Base-by-base conservation (phyloP, 2,888 invertebrate species). In the Caenorhabditis sp. region DNA sequence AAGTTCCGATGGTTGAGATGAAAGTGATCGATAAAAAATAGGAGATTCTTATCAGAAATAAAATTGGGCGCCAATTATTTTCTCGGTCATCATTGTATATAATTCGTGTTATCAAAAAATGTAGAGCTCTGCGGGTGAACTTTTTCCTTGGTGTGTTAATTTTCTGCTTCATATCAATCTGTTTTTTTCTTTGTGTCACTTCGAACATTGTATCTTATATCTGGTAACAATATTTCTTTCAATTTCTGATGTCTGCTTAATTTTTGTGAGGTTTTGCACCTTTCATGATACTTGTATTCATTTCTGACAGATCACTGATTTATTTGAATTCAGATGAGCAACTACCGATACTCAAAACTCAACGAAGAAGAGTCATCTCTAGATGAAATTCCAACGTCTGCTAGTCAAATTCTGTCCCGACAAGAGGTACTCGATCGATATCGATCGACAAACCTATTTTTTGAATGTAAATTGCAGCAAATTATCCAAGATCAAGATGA, bases 401-500 rank as follows among this genome's bases (percentile, higher is more conserved):
- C 59, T 11, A 30, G 35, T 13, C 76, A 70, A 48, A 52, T 76
- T 32, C 13, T 76, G n/a, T 32, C 58, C 6, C 35, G 76, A 11
- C 76, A 76, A 48, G 70, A 76, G 30, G 66, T 73, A 46, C 13
- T 26, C 15, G 13, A 15, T 35, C 22, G 9, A 37, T 24, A 11
- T 24, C 13, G 7, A 9, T 1, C 30, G 30, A 41, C 41, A 15
- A 7, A 17, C n/a, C n/a, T n/a, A n/a, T n/a, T n/a, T n/a, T n/a
- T 15, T 5, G 15, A 4, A 39, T 39, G 39, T 4, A 4, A 39
- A 9, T 76, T 88, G 58, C 82, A 91, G 91, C 76, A 89, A 79
- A 89, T 96, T 92, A 92, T 95, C 70, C 92, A 92, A 82, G 93
- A 92, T 26, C 96, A 96, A 89, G 95, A 96, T 86, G 95, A 95